These are phyloP conservation scores for Drosophila antonietae DNA, from an alignment of 2,888 invertebrate species.

Conservation along the genomic window DNA sequence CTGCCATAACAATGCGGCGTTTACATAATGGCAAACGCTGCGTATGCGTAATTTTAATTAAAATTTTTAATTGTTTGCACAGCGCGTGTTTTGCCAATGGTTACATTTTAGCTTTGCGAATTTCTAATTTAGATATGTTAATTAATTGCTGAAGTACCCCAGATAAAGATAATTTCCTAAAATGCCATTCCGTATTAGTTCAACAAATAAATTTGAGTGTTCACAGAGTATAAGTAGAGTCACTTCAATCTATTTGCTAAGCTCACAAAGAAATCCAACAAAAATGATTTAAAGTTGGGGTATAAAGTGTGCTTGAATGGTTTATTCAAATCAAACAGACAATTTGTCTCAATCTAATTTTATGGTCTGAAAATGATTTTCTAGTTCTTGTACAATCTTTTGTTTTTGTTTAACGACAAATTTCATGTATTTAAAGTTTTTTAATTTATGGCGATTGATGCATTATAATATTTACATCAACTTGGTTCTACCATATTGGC, in stretches of 20 bases:
- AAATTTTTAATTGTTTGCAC: constrained; percentile 52
- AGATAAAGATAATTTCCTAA: constrained; percentile 10
- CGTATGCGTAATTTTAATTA: constrained; percentile 73
- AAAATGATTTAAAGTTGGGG: background rate
- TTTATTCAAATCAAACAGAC: background rate
- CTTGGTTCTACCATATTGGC: background rate
- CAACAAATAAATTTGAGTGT: background rate
- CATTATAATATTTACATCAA: background rate
- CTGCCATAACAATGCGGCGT: constrained; percentile 14
- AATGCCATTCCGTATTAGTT: constrained; percentile 8
- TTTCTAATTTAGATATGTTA: constrained; percentile 28
- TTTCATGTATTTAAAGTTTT: background rate
- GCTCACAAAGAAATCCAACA: background rate
- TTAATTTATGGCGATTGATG: too few relatives aligned
- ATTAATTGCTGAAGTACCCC: constrained; percentile 10
- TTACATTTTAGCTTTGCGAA: constrained; percentile 13
- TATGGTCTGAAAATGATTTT: background rate
- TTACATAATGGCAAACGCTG: constrained; percentile 30
- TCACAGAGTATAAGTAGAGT: background rate
- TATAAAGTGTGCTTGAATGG: background rate
- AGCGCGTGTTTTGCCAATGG: constrained; percentile 10
- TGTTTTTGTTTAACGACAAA: background rate
- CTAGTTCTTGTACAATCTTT: background rate
- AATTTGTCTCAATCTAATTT: background rate
- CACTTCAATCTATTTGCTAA: background rate